These are phyloP conservation scores for Aplocera efformata DNA, from an alignment of 2,888 invertebrate species.

Conservation along the genomic window DNA sequence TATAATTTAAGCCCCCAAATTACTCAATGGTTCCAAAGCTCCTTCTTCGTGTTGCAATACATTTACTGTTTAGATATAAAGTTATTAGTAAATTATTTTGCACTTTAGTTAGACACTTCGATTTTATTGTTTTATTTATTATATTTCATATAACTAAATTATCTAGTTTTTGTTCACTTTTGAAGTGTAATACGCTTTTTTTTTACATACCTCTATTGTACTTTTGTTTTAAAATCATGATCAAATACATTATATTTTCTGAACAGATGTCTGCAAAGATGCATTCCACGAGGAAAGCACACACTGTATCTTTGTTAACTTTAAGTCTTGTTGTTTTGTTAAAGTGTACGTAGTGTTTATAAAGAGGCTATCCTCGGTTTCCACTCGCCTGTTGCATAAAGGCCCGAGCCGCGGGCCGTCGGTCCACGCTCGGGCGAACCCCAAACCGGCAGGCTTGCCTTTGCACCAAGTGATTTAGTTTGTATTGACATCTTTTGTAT, in stretches of 20 bases:
- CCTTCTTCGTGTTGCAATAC: constrained; percentile 76
- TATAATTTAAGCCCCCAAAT: constrained; percentile 58
- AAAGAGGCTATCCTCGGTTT: constrained; percentile 75
- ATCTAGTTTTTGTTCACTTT: constrained; percentile 69
- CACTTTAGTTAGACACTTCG: constrained; percentile 71
- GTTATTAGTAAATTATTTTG: constrained; percentile 78
- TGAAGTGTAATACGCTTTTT: constrained; percentile 75
- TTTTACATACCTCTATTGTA: constrained; percentile 75
- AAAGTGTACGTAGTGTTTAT: constrained; percentile 47
- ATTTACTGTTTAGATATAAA: constrained; percentile 74
- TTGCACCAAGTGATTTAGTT: constrained; percentile 81
- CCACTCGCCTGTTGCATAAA: constrained; percentile 67
- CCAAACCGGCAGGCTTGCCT: constrained; percentile 77
- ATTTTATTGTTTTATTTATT: constrained; percentile 76
- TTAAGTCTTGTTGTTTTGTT: constrained; percentile 68
- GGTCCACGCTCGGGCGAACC: constrained; percentile 47
- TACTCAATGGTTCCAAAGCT: constrained; percentile 76
- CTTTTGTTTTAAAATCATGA: constrained; percentile 74
- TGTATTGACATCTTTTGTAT: constrained; percentile 80
- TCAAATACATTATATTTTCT: constrained; percentile 69
- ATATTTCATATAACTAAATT: constrained; percentile 68
- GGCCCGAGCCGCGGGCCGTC: constrained; percentile 22
- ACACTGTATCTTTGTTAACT: constrained; percentile 66
- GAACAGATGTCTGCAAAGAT: constrained; percentile 65
- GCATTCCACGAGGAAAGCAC: constrained; percentile 66